Conservation (phyloP, 2,888 invertebrate species). For the Bombylius discolor region DNA sequence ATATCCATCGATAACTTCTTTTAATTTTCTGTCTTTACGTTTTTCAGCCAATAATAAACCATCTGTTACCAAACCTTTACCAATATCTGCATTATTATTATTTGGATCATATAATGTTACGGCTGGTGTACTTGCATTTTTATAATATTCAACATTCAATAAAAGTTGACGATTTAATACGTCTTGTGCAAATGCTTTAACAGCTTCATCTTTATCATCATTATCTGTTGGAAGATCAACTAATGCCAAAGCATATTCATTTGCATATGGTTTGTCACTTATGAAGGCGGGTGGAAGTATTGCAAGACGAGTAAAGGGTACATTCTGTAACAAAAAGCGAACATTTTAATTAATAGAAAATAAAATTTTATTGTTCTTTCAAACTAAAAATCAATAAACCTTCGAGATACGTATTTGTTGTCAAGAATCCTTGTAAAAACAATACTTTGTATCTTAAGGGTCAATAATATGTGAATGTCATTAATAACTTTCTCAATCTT, state of each 20-base stretch:
- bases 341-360: neutral
- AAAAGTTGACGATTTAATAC: constrained; percentile 61
- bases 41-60: constrained; percentile 74
- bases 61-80: constrained; percentile 68
- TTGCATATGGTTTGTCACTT: constrained; percentile 64
- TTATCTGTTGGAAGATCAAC: constrained; percentile 75
- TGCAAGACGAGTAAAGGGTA: constrained; percentile 62
- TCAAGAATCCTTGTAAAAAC: no score
- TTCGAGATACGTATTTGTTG: no score
- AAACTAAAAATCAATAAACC: no score
- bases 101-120: constrained; percentile 34
- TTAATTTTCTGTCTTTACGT: constrained; percentile 67
- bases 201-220: constrained; percentile 66
- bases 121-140: constrained; percentile 24
- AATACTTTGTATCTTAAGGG: no score
- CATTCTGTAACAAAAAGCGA: constrained; percentile 31
- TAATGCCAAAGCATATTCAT: constrained; percentile 77
- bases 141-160: constrained; percentile 70
- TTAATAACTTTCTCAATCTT: neutral
- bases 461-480: no score
- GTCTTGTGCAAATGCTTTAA: constrained; percentile 49
- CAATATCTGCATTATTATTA: constrained; percentile 38
- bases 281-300: constrained; percentile 65
- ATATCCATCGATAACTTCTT: constrained; percentile 67
- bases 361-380: neutral